Percentiles rank a stretch among this genome's conserved stretches.
Conservation (phyloP, 2,113 vertebrate species). For the Podarcis raffonei region DNA sequence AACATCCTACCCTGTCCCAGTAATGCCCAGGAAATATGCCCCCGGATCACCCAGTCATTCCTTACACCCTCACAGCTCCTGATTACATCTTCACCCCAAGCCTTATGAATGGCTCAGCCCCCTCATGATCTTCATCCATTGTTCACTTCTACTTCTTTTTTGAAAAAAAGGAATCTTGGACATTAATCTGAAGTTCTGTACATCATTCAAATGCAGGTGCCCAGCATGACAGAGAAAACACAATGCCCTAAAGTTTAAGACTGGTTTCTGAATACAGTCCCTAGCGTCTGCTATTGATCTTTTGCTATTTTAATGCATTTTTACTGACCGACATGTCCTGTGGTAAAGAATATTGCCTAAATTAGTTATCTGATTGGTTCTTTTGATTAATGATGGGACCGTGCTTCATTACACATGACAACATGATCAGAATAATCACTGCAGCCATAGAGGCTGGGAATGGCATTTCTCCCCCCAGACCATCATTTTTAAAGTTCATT, state of each 20-base stretch:
- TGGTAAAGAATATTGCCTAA: constrained; percentile 92
- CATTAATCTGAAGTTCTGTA: constrained; percentile 65
- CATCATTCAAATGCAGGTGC: constrained; percentile 67
- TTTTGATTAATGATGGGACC: constrained; percentile 90
- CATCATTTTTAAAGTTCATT: constrained; percentile 89
- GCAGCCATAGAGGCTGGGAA: constrained; percentile 71
- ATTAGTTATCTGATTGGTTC: constrained; percentile 94
- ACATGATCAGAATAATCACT: constrained; percentile 88
- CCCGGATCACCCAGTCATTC: neutral
- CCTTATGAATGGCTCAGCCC: neutral
- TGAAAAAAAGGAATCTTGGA: constrained; percentile 56
- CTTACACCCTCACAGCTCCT: neutral
- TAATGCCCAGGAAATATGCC: neutral
- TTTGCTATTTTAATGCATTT: constrained; percentile 86
- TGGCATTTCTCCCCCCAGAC: constrained; percentile 67
- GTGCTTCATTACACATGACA: constrained; percentile 90
- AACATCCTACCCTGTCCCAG: neutral
- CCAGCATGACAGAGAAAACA: constrained; percentile 73
- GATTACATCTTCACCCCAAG: neutral
- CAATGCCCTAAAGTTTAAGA: constrained; percentile 81
- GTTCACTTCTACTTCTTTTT: constrained; percentile 44
- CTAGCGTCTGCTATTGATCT: constrained; percentile 87
- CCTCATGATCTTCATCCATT: constrained; percentile 11
- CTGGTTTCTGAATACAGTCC: constrained; percentile 80
- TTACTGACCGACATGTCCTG: constrained; percentile 87